Percentiles rank a stretch among this genome's conserved stretches.
Conservation (phyloP, 2,113 vertebrate genomes). For the Cynopterus brachyotis region DNA sequence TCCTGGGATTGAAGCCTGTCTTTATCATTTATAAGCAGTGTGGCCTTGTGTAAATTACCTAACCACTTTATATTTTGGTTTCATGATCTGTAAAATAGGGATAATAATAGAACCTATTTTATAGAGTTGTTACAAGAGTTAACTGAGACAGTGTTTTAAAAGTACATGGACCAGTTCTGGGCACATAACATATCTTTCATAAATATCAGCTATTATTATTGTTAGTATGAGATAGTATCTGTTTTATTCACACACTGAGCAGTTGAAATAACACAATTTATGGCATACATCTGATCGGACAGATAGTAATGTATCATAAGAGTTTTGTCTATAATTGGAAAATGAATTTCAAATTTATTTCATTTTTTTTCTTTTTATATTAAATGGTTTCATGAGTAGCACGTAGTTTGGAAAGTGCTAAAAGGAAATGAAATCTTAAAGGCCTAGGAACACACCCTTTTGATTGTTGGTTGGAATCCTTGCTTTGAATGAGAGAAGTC, state of each 20-base stretch:
- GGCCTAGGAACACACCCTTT: background rate
- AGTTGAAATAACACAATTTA: constrained; percentile 27
- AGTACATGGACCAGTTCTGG: background rate
- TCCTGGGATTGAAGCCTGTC: background rate
- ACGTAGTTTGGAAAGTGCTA: constrained; percentile 39
- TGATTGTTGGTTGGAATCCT: constrained; percentile 18
- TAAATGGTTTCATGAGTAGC: constrained; percentile 7
- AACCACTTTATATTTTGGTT: background rate
- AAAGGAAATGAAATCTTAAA: constrained; percentile 44
- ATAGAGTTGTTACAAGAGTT: background rate
- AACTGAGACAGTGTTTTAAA: background rate
- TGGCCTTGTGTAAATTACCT: background rate
- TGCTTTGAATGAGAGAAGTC: background rate
- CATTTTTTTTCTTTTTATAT: background rate
- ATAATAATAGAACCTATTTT: background rate
- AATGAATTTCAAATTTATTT: constrained; percentile 36
- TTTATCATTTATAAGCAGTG: constrained; percentile 37
- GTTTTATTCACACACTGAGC: constrained; percentile 4
- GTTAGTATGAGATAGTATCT: background rate
- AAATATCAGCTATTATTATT: constrained; percentile 26
- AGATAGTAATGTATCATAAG: background rate
- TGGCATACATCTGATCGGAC: background rate
- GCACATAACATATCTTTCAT: constrained; percentile 29
- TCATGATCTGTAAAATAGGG: background rate
- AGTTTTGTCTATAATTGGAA: constrained; percentile 51